Evolutionary conservation across 2,888 invertebrate species (phyloP).

Genomic region (Stenoptilia bipunctidactyla): DNA sequence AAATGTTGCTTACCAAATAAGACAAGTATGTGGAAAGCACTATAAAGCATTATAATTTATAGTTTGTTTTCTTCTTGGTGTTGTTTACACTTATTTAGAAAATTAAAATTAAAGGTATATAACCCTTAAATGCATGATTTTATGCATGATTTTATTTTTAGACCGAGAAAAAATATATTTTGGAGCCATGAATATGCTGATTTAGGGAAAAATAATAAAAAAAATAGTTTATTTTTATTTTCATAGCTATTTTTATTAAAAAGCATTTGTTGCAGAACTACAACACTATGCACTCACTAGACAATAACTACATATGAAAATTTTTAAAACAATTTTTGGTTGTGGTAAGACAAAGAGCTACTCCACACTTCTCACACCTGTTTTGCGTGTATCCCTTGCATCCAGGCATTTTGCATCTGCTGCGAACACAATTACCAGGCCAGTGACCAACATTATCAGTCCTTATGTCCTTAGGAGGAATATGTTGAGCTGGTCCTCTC

Average conservation of each 20-base stretch:
- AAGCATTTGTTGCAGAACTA: slow-evolving; percentile 20
- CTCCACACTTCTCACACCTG: slow-evolving; percentile 26
- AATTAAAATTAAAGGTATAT: too few relatives aligned
- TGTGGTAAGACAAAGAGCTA: slow-evolving; percentile 22
- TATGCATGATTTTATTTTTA: slow-evolving; percentile 19
- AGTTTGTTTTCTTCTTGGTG: too few relatives aligned
- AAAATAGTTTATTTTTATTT: slow-evolving; percentile 12
- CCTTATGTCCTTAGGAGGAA: slow-evolving; percentile 24
- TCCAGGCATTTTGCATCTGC: slow-evolving; percentile 25
- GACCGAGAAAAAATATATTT: slow-evolving; percentile 22
- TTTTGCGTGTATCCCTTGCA: slow-evolving; percentile 25
- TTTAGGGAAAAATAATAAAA: slow-evolving; percentile 15
- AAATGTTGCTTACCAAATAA: too few relatives aligned
- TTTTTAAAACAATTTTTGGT: slow-evolving; percentile 22
- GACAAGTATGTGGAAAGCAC: too few relatives aligned
- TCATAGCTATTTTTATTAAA: slow-evolving; percentile 13
- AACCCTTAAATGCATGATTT: slow-evolving; percentile 19
- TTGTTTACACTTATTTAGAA: too few relatives aligned
- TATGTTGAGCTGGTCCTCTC: slow-evolving; percentile 22
- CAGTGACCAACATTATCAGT: slow-evolving; percentile 25
- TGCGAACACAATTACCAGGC: slow-evolving; percentile 21
- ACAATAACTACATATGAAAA: slow-evolving; percentile 20
- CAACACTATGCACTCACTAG: slow-evolving; percentile 20
- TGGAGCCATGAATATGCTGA: slow-evolving; percentile 19
- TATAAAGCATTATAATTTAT: too few relatives aligned